Base-by-base conservation (phyloP, 2,888 invertebrate species). In the Luperina testacea region DNA sequence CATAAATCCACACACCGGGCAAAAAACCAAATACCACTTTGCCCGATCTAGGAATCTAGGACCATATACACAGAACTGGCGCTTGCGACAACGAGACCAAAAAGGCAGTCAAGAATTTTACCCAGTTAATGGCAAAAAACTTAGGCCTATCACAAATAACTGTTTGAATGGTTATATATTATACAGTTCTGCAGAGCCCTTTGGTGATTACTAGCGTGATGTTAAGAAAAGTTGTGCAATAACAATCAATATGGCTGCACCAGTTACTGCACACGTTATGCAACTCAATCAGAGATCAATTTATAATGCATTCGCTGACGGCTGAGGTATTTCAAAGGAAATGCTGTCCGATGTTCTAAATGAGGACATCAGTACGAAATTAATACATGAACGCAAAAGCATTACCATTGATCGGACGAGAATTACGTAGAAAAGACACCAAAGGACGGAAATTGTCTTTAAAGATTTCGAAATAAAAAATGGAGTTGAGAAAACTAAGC, bases 281-380 rank as follows among this genome's bases (percentile, higher is more conserved):
- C 63, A 82, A 82, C 57, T 65, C 63, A 83, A 63, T 70, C 38
- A 45, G 42, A 80, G 76, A 80, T 73, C 53, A 64, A 67, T 73
- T 27, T 63, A 83, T 83, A 83, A 83, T 80, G 13, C 80, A 67
- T 77, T 77, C 17, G 83, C 83, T 83, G 83, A 83, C 65, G 8
- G 42, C 2, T n/a, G 27, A 32, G 38, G 6, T 77, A 71, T 77
- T 73, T 63, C 13, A 45, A 73, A n/a, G 64, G 63, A 64, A 77
- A 67, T 42, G 32, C 32, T 82, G 68, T 59, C 8, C 15, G 24
- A 45, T 57, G 24, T 72, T 68, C 45, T 68, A 63, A 71, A 81
- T 72, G 59, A 78, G 27, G 59, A 45, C 72, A 77, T 57, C 53
- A 13, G 20, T 38, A 53, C 9, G 15, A 48, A 38, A 45, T 42